A percentile compares a stretch with the other conserved stretches of the same genome.
phyloP scores from a whole-genome alignment of 1,140 invertebrate genomes.

The Tetraneura akinire region DNA sequence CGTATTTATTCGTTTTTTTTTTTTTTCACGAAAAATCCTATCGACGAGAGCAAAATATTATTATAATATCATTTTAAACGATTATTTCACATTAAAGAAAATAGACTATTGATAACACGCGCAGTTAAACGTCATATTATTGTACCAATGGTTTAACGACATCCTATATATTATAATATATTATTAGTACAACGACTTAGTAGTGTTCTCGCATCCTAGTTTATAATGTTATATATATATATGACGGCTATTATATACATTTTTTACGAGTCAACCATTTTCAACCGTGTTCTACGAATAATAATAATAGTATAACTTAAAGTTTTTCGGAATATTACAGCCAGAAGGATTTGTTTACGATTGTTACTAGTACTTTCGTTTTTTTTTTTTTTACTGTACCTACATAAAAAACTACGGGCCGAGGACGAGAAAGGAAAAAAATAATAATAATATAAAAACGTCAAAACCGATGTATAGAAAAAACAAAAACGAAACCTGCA shows the following conservation, averaged over 20 bases:
- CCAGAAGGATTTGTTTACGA: conserved; percentile 41
- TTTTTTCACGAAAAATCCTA: too few relatives aligned
- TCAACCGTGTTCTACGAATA: background rate
- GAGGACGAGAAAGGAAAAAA: background rate
- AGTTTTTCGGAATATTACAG: conserved; percentile 23
- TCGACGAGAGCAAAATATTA: too few relatives aligned
- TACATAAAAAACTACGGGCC: conserved; percentile 16
- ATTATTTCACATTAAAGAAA: too few relatives aligned
- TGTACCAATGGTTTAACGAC: background rate
- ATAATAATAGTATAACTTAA: conserved; percentile 15
- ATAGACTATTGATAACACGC: too few relatives aligned
- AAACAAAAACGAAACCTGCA: background rate
- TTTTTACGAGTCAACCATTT: conserved; percentile 4
- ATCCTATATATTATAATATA: background rate
- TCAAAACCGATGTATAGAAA: conserved; percentile 29
- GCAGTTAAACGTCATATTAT: too few relatives aligned
- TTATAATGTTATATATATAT: background rate
- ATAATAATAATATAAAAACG: conserved; percentile 34
- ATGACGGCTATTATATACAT: background rate
- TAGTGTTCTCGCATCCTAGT: background rate
- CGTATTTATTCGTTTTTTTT: too few relatives aligned
- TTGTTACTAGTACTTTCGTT: conserved; percentile 15
- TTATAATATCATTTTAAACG: too few relatives aligned
- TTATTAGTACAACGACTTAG: background rate
- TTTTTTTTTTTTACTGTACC: too few relatives aligned